Conservation (phyloP, 2,113 vertebrate genomes). For the Pelusios castaneus region DNA sequence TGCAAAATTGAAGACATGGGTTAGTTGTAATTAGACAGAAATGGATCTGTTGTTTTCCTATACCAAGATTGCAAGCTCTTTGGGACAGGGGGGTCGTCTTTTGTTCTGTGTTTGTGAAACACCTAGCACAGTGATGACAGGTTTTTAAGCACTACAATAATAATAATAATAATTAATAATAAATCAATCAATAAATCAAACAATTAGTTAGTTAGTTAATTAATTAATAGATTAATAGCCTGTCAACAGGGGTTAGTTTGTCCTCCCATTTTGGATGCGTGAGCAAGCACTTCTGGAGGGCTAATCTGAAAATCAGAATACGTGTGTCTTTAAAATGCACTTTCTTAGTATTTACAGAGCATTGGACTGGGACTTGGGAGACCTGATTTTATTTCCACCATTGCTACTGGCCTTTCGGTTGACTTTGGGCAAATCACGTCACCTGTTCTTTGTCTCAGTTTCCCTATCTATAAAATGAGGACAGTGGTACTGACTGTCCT, state of each 20-base stretch:
- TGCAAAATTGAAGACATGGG: neutral
- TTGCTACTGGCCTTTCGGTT: neutral
- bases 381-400: neutral
- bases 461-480: neutral
- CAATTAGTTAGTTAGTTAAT: too few species aligned
- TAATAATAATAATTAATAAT: neutral
- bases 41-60: neutral
- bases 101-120: neutral
- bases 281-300: neutral
- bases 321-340: slow-evolving; percentile 48
- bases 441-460: neutral
- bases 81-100: neutral
- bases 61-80: neutral
- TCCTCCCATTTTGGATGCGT: neutral
- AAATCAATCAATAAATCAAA: too few species aligned
- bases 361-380: neutral
- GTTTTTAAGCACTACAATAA: neutral
- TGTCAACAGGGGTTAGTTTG: neutral
- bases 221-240: too few species aligned
- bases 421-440: neutral
- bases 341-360: slow-evolving; percentile 57
- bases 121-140: slow-evolving; percentile 5
- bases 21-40: neutral
- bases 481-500: neutral
- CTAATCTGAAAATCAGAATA: slow-evolving; percentile 62